Evolutionary conservation across 2,888 invertebrate genomes (phyloP), one percentile per base, ranked within the genome.

Genomic region (Crioceris asparagi): DNA sequence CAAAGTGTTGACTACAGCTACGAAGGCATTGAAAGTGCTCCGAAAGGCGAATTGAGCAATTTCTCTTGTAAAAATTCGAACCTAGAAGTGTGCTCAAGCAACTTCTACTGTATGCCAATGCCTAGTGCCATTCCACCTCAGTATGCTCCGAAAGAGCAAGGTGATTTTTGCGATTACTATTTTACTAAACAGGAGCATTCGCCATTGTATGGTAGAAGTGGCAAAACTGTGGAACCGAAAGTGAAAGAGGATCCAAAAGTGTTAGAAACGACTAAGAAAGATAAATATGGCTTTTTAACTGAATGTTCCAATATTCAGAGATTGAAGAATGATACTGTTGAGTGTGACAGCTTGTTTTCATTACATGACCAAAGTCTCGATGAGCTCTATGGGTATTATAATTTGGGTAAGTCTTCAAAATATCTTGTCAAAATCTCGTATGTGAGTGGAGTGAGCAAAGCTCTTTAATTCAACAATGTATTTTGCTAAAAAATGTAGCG

Each of bases 151-250:
- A n/a, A n/a, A n/a, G n/a, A n/a, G n/a, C n/a, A n/a, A n/a, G n/a
- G n/a, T n/a, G 53, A 49, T 17, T 48, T 57, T 15, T 56, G 55
- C 40, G 57, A 59, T 40, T 54, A 57, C 19, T 60, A 56, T 45
- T 52, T 58, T 36, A 54, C 53, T 11, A 53, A 54, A 36, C 23
- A 21, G 16, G 45, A 37, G 7, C 43, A 57, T 12, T 57, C 57
- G 25, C 59, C 61, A 6, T 42, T 59, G 27, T 60, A 59, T 38
- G 55, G 57, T 8, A 37, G 54, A n/a, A 41, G 44, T 47, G 40
- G 48, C 47, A 39, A 48, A 49, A 36, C 43, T 32, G 43, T 39
- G 14, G 11, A 35, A 1, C 11, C 33, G 12, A 37, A 27, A 7
- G 26, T 26, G 8, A 23, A 39, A 21, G 10, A 21, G 10, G 21